Conservation (phyloP, 2,113 vertebrate genomes). For the Cheirogaleus medius region DNA sequence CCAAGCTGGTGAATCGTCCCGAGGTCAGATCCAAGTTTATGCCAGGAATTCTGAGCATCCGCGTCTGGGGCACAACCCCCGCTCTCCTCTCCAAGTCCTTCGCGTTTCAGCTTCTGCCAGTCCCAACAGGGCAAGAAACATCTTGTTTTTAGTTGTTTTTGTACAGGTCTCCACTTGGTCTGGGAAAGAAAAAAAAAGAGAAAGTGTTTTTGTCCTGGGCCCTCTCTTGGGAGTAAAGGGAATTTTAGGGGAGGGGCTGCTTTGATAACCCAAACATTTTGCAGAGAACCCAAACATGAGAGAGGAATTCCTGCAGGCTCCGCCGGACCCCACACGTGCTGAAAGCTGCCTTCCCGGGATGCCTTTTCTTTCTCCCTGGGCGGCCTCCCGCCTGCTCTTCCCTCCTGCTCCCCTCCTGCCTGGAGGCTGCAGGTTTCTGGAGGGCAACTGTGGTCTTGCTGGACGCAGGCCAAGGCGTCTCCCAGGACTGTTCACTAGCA, state of each 20-base stretch:
- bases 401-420: not conserved
- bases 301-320: not conserved
- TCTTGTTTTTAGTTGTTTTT: not conserved
- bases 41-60: not conserved
- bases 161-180: not conserved
- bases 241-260: not conserved
- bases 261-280: not conserved
- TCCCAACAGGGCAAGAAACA: not conserved
- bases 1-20: not conserved
- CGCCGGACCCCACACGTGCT: accelerated
- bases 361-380: accelerated
- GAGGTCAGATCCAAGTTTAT: not conserved
- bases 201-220: not conserved
- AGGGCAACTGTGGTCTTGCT: not conserved
- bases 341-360: not conserved
- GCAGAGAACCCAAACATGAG: not conserved
- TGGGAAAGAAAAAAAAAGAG: not conserved
- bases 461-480: accelerated
- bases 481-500: not conserved
- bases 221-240: not conserved
- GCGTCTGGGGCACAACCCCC: accelerated
- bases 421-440: not conserved
- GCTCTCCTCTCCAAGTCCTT: not conserved
- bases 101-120: not conserved
- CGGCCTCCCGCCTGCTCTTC: not conserved